phyloP scores from a whole-genome alignment of 2,113 vertebrate genomes.

The Carassius gibelio region DNA sequence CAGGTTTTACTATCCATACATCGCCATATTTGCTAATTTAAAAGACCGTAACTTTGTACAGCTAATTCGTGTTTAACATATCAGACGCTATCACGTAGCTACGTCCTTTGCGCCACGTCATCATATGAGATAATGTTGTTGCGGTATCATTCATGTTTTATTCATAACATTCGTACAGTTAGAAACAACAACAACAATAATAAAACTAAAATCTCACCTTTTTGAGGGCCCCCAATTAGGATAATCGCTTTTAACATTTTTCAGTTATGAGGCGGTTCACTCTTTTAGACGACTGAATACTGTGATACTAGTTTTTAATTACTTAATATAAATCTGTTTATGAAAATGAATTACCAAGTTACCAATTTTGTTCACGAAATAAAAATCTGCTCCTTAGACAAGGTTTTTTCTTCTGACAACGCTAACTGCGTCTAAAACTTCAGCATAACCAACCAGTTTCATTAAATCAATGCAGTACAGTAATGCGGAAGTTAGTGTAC shows the following conservation, averaged over 20 bases:
- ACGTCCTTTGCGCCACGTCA: constrained; percentile 54
- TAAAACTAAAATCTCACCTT: constrained; percentile 78
- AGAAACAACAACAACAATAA: background rate
- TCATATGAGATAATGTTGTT: background rate
- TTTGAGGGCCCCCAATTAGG: constrained; percentile 94
- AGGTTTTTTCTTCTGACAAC: background rate
- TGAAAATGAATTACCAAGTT: background rate
- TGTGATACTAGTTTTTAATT: background rate
- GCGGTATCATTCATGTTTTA: background rate
- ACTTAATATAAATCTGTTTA: background rate
- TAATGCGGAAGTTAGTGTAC: constrained; percentile 44
- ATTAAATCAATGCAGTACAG: background rate
- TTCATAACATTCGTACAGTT: background rate
- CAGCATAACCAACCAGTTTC: background rate
- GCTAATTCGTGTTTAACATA: background rate
- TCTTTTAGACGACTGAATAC: background rate
- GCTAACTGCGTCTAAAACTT: background rate
- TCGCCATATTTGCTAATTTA: background rate
- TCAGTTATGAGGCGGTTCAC: background rate
- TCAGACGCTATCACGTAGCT: background rate
- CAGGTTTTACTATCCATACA: background rate
- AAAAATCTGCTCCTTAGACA: background rate
- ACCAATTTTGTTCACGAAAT: background rate
- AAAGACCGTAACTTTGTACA: background rate
- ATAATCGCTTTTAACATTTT: constrained; percentile 92